Conservation (phyloP, 2,888 invertebrate genomes). For the Drosophila nr. perissopoda region DNA sequence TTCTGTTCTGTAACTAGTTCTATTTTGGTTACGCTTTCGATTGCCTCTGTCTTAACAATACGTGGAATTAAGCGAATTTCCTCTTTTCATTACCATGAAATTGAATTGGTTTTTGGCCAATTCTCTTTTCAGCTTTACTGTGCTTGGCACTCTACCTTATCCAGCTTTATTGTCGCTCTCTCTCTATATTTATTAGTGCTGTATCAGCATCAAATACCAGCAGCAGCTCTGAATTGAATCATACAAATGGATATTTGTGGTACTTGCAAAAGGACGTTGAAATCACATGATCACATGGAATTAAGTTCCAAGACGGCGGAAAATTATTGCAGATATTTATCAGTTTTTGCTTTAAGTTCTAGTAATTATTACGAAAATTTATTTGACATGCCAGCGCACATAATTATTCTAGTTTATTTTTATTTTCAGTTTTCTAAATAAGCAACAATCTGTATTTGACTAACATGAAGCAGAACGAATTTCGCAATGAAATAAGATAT, state of each 20-base stretch:
- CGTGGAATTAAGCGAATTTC: constrained; percentile 74
- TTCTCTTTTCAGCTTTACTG: neutral
- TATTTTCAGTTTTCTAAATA: neutral
- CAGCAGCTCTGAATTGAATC: constrained; percentile 24
- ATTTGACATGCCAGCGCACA: neutral
- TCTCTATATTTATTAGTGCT: constrained; percentile 24
- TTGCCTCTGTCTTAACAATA: constrained; percentile 65
- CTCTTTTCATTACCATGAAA: constrained; percentile 75
- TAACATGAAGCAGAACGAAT: neutral
- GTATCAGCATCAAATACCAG: constrained; percentile 12
- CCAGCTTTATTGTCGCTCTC: neutral
- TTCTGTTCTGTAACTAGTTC: constrained; percentile 25
- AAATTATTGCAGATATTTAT: neutral
- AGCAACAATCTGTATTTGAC: neutral
- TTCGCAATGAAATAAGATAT: neutral
- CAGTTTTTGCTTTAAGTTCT: neutral
- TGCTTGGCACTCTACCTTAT: neutral
- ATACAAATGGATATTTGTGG: constrained; percentile 35
- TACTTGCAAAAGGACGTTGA: constrained; percentile 1
- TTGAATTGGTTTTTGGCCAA: constrained; percentile 66
- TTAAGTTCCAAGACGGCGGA: neutral
- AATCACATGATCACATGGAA: neutral
- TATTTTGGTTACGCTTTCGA: constrained; percentile 43
- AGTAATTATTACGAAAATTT: neutral
- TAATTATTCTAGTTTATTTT: neutral